A percentile compares a stretch with the other conserved stretches of the same genome.
Evolutionary conservation across 2,888 invertebrate genomes (phyloP).

Genomic region (Lepetodrilus schrolli): DNA sequence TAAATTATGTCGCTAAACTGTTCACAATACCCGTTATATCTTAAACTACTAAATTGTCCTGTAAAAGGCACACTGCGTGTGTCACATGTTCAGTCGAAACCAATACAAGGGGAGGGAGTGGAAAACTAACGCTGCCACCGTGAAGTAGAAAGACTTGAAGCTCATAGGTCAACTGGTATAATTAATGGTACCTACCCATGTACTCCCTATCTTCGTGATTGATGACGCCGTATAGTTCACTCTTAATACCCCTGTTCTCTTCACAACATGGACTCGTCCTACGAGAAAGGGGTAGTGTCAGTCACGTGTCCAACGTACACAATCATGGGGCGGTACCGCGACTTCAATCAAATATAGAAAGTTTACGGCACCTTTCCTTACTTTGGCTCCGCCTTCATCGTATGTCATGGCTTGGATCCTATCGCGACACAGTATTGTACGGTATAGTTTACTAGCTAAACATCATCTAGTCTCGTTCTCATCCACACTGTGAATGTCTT

Average conservation of each 20-base stretch:
- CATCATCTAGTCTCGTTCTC: too few species aligned
- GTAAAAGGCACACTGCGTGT: conserved; percentile 2
- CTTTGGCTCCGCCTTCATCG: neutral
- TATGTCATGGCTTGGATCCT: too few species aligned
- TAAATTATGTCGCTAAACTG: conserved; percentile 6
- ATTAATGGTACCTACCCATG: conserved; percentile 20
- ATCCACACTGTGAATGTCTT: too few species aligned
- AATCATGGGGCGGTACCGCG: neutral
- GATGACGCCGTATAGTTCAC: neutral
- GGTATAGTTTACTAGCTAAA: too few species aligned
- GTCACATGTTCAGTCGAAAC: neutral
- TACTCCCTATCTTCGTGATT: neutral
- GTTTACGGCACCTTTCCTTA: neutral
- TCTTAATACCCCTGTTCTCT: too few species aligned
- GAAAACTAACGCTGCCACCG: neutral
- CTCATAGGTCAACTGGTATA: neutral
- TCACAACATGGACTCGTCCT: neutral
- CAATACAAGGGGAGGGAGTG: neutral
- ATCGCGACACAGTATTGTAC: too few species aligned
- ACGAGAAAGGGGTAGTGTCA: neutral
- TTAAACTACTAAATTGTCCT: conserved; percentile 11
- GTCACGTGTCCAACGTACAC: neutral
- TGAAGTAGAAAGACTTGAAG: neutral
- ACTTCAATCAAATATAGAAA: conserved; percentile 18
- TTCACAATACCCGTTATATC: conserved; percentile 21